Evolutionary conservation across 2,888 invertebrate genomes (phyloP).

Genomic region (Cacoxenus indagator): DNA sequence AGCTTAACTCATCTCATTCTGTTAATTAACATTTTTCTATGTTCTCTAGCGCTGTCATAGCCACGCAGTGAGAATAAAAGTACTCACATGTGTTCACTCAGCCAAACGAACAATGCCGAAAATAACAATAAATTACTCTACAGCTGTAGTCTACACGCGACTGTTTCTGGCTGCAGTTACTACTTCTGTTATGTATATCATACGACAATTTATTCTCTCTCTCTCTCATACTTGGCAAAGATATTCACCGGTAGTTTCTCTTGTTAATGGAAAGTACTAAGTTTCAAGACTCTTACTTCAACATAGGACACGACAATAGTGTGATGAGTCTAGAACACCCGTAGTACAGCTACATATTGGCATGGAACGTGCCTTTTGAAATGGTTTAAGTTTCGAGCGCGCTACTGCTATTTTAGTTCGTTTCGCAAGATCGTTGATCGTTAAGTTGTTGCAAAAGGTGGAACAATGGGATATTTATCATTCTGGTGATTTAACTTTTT

Average conservation of each 20-base stretch:
- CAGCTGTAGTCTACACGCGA: no score
- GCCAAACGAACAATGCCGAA: no score
- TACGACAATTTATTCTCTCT: not conserved
- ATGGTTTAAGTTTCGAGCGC: not conserved
- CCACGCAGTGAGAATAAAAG: no score
- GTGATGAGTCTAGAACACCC: not conserved
- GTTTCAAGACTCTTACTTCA: not conserved
- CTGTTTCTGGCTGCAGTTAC: not conserved
- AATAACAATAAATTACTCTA: no score
- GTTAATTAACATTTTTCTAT: no score
- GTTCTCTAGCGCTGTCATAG: no score
- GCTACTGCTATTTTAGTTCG: not conserved
- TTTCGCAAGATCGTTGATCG: no score
- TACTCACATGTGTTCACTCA: no score
- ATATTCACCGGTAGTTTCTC: not conserved
- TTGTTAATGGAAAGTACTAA: not conserved
- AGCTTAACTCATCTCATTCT: no score
- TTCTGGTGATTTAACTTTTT: not conserved
- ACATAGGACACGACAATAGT: not conserved
- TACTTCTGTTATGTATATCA: not conserved
- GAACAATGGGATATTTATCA: not conserved
- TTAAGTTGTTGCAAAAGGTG: no score
- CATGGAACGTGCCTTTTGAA: not conserved
- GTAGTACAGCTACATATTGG: not conserved
- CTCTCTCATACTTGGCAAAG: not conserved